These are phyloP conservation scores for Gymnothorax javanicus DNA, from an alignment of 2,797 vertebrate genomes.

Conservation along the genomic window DNA sequence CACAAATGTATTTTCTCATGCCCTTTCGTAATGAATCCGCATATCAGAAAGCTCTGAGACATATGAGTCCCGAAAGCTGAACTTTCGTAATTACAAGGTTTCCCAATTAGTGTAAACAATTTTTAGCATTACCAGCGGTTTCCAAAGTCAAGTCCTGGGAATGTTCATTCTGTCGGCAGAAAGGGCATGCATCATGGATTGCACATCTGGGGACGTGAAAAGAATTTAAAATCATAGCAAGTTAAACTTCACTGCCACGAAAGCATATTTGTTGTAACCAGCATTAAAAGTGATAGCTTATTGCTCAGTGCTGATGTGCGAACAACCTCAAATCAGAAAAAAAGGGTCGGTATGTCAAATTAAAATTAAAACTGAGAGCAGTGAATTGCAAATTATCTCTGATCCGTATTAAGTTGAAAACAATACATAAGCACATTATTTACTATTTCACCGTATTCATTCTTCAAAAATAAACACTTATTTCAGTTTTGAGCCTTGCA, in stretches of 20 bases:
- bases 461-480: too few relatives aligned
- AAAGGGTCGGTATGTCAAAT: too few relatives aligned
- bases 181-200: background rate
- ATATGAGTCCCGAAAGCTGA: background rate
- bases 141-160: background rate
- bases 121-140: background rate
- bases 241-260: too few relatives aligned
- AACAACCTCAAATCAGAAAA: too few relatives aligned
- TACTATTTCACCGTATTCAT: too few relatives aligned
- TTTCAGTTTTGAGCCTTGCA: too few relatives aligned
- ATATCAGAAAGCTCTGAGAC: background rate
- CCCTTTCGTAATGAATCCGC: too few relatives aligned
- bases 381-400: too few relatives aligned
- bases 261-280: background rate
- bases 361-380: too few relatives aligned
- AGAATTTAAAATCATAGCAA: background rate
- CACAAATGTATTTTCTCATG: background rate
- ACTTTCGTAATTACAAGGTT: background rate
- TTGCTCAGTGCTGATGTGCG: background rate
- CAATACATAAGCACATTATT: too few relatives aligned
- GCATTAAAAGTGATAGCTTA: background rate
- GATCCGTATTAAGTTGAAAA: too few relatives aligned
- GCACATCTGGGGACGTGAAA: background rate
- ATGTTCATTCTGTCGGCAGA: background rate
- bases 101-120: background rate